Evolutionary conservation across 2,797 vertebrate species (phyloP), one percentile per base, ranked within the genome.

Genomic region (Pseudochromis fuscus): DNA sequence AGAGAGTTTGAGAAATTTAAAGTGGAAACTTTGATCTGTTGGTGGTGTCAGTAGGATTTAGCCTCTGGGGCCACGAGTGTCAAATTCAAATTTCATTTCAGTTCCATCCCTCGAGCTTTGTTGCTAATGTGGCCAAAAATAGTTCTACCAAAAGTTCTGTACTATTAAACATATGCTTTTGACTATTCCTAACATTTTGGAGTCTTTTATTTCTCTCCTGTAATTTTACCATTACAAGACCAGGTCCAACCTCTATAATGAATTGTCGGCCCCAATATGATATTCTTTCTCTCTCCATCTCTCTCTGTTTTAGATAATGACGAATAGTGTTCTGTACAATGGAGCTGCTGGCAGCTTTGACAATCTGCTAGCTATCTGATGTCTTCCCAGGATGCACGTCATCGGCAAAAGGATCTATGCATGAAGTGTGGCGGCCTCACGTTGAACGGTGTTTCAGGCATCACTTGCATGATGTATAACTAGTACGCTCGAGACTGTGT

Each of bases 281-380:
- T 28, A 73, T 18, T 71, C 48, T 48, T 13, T 71, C 16, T 57
- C 38, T 73, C n/a, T n/a, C n/a, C n/a, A n/a, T 38, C 10, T 52
- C 55, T 62, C 46, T 28, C 83, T 86, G 86, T 70, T 61, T 51
- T 84, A 99, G 97, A 96, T 92, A 99, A 99, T 59, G 95, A 98
- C 86, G 96, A 96, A 88, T 97, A 93, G 94, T 31, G 48, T 88
- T 63, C 65, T 66, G 48, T 64, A 72, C 68, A 57, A 31, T 56
- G 73, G 56, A 61, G 69, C 89, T 78, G 91, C 89, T 61, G 81
- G 82, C 80, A 81, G 82, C 83, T 53, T 59, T 38, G 91, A 91
- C 89, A 88, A 89, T 93, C 92, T 91, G 81, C 88, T 76, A 35
- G 76, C 78, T 77, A 60, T 82, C 75, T 67, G 81, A 90, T 59